Evolutionary conservation across 1,140 invertebrate species (phyloP).

Genomic region (Chymomyza costata): DNA sequence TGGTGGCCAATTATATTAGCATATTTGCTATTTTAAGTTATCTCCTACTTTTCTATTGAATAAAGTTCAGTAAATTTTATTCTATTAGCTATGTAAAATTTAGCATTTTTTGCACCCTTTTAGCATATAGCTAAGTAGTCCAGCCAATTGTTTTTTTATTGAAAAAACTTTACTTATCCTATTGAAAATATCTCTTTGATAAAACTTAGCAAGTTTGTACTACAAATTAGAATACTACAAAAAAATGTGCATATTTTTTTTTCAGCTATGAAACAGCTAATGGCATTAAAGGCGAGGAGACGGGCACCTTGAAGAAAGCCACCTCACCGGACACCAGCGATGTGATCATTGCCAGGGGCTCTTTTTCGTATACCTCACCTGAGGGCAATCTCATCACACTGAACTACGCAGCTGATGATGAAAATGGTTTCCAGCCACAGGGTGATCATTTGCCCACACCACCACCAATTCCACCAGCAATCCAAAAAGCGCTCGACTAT

Average conservation of each 20-base stretch:
- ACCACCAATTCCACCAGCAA: slow-evolving; percentile 85
- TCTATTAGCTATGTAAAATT: slow-evolving; percentile 36
- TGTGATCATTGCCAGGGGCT: slow-evolving; percentile 82
- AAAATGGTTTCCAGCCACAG: slow-evolving; percentile 83
- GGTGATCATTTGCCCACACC: slow-evolving; percentile 85
- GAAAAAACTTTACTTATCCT: too few species aligned
- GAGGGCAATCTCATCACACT: slow-evolving; percentile 86
- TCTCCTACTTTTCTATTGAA: too few species aligned
- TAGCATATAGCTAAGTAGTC: too few species aligned
- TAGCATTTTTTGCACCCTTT: slow-evolving; percentile 16
- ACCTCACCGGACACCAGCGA: slow-evolving; percentile 78
- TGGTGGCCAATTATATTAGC: too few species aligned
- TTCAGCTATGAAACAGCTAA: slow-evolving; percentile 85
- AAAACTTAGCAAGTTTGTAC: too few species aligned
- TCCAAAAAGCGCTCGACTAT: slow-evolving; percentile 84
- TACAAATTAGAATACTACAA: slow-evolving; percentile 6
- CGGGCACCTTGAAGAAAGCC: slow-evolving; percentile 80
- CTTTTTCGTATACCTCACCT: slow-evolving; percentile 87
- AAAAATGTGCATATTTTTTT: slow-evolving; percentile 13
- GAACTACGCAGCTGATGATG: slow-evolving; percentile 87
- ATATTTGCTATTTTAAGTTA: too few species aligned
- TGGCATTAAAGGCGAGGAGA: slow-evolving; percentile 83
- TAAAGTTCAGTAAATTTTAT: slow-evolving; percentile 24
- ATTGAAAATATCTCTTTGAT: too few species aligned
- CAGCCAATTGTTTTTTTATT: too few species aligned